These are phyloP conservation scores for Thamnophis elegans DNA, from an alignment of 2,797 vertebrate species.

Conservation along the genomic window DNA sequence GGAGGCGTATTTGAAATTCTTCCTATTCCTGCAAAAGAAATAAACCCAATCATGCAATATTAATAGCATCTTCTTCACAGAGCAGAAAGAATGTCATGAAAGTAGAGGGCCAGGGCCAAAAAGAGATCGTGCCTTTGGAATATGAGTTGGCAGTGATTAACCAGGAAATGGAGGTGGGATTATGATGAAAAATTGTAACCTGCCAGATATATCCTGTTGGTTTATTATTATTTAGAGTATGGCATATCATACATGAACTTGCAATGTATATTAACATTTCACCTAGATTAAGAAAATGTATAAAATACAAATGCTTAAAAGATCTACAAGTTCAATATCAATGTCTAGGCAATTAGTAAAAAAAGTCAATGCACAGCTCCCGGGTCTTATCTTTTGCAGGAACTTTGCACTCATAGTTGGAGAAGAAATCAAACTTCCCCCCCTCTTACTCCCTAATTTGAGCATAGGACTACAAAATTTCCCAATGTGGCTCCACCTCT, in stretches of 20 bases:
- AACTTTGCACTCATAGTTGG: not conserved
- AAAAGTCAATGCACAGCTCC: not conserved
- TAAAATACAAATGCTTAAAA: not conserved
- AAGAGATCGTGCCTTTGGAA: not conserved
- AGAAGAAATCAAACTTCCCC: not conserved
- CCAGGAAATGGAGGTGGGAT: not conserved
- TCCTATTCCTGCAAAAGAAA: not conserved
- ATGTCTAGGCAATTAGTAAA: not conserved
- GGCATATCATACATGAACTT: not conserved
- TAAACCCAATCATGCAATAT: not conserved
- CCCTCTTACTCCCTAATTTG: not conserved
- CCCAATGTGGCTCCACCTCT: not conserved
- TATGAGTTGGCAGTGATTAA: not conserved
- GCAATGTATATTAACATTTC: not conserved
- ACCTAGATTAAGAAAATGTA: not conserved
- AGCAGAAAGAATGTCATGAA: not conserved
- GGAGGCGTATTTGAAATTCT: not conserved
- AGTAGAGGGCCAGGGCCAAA: not conserved
- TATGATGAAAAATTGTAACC: not conserved
- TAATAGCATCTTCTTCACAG: not conserved
- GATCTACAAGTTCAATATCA: not conserved
- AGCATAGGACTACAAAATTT: too few relatives aligned
- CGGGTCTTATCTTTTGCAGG: not conserved
- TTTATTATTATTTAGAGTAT: not conserved
- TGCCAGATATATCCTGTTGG: not conserved